phyloP scores from a whole-genome alignment of 2,797 vertebrate genomes.

The Chlorospingus flavigularis region DNA sequence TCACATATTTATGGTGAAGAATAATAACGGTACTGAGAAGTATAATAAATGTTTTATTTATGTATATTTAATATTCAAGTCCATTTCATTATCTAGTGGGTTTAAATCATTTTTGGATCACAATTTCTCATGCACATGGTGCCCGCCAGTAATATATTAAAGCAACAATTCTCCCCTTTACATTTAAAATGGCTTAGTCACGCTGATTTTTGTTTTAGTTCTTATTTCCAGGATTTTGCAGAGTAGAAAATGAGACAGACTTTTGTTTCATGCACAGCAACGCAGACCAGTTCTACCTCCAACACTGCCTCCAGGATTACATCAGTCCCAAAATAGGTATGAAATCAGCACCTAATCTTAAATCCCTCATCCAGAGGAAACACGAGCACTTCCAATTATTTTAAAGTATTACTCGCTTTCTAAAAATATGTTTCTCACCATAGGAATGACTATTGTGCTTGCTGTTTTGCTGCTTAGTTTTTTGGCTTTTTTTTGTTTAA shows the following conservation, averaged over 20 bases:
- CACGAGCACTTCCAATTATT: constrained; percentile 58
- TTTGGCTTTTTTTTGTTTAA: not conserved
- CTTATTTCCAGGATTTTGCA: constrained; percentile 52
- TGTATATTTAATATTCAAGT: constrained; percentile 72
- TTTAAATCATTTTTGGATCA: constrained; percentile 67
- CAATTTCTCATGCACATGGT: constrained; percentile 15
- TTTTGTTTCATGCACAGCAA: not conserved
- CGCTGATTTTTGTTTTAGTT: constrained; percentile 17
- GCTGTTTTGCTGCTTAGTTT: not conserved
- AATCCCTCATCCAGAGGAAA: constrained; percentile 58
- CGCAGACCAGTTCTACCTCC: not conserved
- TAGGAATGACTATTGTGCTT: constrained; percentile 47
- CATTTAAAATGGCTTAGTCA: constrained; percentile 70
- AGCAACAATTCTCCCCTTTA: constrained; percentile 52
- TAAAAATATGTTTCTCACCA: constrained; percentile 56
- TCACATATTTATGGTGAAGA: constrained; percentile 73
- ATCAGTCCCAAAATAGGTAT: constrained; percentile 29
- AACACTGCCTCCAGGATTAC: constrained; percentile 5
- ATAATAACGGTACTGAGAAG: constrained; percentile 54
- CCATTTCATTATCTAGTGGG: constrained; percentile 70
- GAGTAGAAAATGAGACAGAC: not conserved
- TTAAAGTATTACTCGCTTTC: constrained; percentile 52
- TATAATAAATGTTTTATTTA: constrained; percentile 76
- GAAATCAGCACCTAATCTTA: constrained; percentile 47
- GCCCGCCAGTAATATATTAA: constrained; percentile 33